These are phyloP conservation scores for Cataglyphis albicans DNA, from an alignment of 2,888 invertebrate species.

Conservation along the genomic window DNA sequence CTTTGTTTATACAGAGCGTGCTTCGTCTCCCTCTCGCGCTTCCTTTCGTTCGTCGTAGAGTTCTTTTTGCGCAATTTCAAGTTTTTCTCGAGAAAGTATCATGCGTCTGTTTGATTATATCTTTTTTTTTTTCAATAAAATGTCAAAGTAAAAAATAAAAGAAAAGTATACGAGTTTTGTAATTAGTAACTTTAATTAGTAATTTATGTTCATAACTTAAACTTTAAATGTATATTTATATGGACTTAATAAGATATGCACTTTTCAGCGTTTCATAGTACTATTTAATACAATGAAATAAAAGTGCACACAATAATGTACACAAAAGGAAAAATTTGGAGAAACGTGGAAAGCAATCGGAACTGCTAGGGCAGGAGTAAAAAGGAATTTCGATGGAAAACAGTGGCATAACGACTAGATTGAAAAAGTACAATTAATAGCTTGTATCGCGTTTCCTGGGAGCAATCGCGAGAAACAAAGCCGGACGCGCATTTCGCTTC, in stretches of 20 bases:
- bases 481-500: neutral
- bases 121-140: neutral
- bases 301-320: no score
- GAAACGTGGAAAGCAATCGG: neutral
- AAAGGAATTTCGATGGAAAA: constrained; percentile 21
- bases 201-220: neutral
- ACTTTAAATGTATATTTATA: neutral
- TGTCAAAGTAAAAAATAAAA: neutral
- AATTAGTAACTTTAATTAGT: neutral
- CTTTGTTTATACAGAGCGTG: constrained; percentile 38
- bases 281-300: no score
- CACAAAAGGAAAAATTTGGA: neutral
- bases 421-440: constrained; percentile 40
- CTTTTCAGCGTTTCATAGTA: no score
- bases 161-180: neutral
- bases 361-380: neutral
- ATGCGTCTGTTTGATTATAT: neutral
- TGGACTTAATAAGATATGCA: neutral
- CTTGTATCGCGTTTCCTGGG: constrained; percentile 13
- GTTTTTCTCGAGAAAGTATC: neutral
- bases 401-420: constrained; percentile 41
- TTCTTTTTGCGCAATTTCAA: constrained; percentile 44
- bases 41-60: constrained; percentile 8
- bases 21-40: neutral
- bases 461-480: constrained; percentile 18